Evolutionary conservation across 1,140 invertebrate genomes (phyloP).

Genomic region (Saxidomus purpurata): DNA sequence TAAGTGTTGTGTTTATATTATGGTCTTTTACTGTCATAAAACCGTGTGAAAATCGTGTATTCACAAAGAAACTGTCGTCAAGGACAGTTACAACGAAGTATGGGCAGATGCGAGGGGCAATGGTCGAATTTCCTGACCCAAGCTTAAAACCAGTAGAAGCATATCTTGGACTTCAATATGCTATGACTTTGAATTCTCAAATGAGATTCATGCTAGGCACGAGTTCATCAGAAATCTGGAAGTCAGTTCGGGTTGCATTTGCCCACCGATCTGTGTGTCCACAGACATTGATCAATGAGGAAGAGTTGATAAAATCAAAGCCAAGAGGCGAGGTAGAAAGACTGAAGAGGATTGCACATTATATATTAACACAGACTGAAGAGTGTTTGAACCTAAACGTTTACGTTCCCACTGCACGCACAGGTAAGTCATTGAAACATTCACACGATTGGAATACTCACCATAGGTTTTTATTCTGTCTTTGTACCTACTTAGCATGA

Average conservation of each 20-base stretch:
- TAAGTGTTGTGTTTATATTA: background rate
- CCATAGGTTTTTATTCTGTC: no score
- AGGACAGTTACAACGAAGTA: constrained; percentile 89
- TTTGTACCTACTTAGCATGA: no score
- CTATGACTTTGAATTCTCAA: constrained; percentile 95
- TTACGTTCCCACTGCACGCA: constrained; percentile 92
- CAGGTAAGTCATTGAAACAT: constrained; percentile 93
- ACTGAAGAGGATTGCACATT: constrained; percentile 94
- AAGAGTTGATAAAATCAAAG: constrained; percentile 88
- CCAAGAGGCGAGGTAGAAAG: constrained; percentile 95
- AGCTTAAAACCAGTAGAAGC: constrained; percentile 96
- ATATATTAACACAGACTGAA: constrained; percentile 96
- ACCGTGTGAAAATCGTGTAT: constrained; percentile 4
- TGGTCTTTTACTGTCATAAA: background rate
- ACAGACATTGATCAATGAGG: constrained; percentile 93
- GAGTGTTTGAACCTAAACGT: constrained; percentile 99
- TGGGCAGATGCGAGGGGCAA: constrained; percentile 95
- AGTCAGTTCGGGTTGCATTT: constrained; percentile 93
- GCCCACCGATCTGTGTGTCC: constrained; percentile 92
- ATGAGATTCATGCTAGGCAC: constrained; percentile 98
- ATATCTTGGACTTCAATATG: constrained; percentile 98
- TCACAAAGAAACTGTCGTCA: constrained; percentile 70
- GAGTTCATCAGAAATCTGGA: constrained; percentile 93
- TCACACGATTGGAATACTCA: no score
- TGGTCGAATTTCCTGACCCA: constrained; percentile 93